These are phyloP conservation scores for Daubentonia madagascariensis DNA, from an alignment of 2,113 vertebrate genomes.

Conservation along the genomic window DNA sequence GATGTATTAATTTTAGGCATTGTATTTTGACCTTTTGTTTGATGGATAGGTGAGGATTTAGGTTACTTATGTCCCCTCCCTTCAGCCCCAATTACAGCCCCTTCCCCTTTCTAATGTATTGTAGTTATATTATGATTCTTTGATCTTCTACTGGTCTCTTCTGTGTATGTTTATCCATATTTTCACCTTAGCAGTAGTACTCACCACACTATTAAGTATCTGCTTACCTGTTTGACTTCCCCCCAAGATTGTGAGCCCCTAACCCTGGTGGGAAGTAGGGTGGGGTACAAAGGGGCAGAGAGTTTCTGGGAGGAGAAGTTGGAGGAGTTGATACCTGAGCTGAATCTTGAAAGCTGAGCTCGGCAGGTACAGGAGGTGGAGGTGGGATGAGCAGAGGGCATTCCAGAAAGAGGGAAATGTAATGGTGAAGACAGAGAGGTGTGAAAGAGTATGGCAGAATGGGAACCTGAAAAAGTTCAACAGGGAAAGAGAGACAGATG, in stretches of 20 bases:
- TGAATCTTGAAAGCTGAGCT: background rate
- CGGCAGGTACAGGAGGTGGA: background rate
- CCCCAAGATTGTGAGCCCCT: background rate
- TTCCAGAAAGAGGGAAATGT: background rate
- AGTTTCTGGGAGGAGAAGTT: background rate
- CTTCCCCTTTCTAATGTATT: background rate
- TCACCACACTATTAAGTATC: background rate
- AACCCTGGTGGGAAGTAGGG: too few relatives aligned
- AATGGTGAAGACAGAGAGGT: rapidly evolving
- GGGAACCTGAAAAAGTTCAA: background rate
- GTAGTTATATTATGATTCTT: background rate
- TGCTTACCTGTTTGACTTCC: background rate
- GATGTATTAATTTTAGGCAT: background rate
- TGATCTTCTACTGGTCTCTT: background rate
- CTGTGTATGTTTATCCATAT: background rate
- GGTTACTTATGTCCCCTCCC: background rate
- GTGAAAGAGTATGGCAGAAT: background rate
- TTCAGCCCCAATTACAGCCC: background rate
- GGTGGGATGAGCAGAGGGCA: background rate
- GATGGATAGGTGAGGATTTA: background rate
- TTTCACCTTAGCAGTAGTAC: background rate
- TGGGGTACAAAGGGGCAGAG: background rate
- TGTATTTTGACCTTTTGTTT: background rate
- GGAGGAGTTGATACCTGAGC: background rate
- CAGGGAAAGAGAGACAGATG: background rate